These are phyloP conservation scores for rat (Rattus norvegicus) DNA, from an alignment of 2,113 vertebrate genomes.

Conservation along the genomic window GRCr8 NC_086031.1:46069501-46070000, in stretches of 20 bases:
- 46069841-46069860: background rate
- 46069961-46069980: background rate
- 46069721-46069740: background rate
- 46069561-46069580: background rate
- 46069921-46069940: background rate
- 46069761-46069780: background rate
- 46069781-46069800: background rate
- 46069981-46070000: background rate
- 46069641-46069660: background rate
- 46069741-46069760: slow-evolving; percentile 66
- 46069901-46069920: background rate
- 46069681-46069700: background rate
- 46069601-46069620: background rate
- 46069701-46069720: background rate
- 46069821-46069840: background rate
- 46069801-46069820: background rate
- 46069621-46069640: background rate
- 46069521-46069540: background rate
- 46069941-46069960: background rate
- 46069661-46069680: slow-evolving; percentile 34
- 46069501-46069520: background rate
- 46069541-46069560: background rate
- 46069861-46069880: background rate
- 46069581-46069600: background rate
- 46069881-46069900: background rate